phyloP scores from a whole-genome alignment of 1,140 invertebrate genomes.

The Drosophila simulans region DNA sequence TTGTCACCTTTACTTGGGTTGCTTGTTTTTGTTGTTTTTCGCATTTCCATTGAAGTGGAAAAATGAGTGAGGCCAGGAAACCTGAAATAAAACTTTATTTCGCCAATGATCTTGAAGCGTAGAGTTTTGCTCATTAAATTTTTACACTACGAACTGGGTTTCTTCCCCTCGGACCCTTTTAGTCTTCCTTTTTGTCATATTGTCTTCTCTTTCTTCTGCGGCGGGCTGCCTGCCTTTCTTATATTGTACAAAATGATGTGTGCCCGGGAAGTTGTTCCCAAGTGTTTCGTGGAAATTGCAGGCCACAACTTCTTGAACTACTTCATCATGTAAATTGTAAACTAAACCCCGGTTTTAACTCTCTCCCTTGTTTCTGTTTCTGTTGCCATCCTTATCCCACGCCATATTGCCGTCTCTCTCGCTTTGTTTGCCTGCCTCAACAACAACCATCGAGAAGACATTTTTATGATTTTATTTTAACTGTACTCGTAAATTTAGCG shows the following conservation, averaged over 20 bases:
- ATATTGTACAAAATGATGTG: constrained; percentile 26
- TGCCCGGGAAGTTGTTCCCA: constrained; percentile 43
- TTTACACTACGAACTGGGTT: constrained; percentile 21
- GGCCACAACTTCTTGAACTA: constrained; percentile 54
- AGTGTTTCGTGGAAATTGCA: constrained; percentile 45
- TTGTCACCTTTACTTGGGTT: constrained; percentile 42
- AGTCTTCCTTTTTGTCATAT: not conserved
- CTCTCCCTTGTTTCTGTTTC: not conserved
- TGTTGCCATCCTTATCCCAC: constrained; percentile 13
- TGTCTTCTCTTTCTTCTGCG: constrained; percentile 7
- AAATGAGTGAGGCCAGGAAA: constrained; percentile 33
- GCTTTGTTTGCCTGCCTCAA: constrained; percentile 52
- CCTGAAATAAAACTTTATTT: constrained; percentile 35
- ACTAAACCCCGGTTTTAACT: constrained; percentile 45
- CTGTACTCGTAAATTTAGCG: constrained; percentile 82
- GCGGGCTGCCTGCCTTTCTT: not conserved
- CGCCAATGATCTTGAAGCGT: constrained; percentile 31
- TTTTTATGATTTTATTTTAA: constrained; percentile 80
- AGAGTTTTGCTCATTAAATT: constrained; percentile 27
- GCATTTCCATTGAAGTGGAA: constrained; percentile 66
- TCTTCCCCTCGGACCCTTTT: not conserved
- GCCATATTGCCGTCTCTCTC: constrained; percentile 9
- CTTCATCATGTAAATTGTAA: constrained; percentile 56
- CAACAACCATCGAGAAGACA: constrained; percentile 47
- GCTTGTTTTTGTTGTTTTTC: constrained; percentile 34